These are phyloP conservation scores for Protonemura montana DNA, from an alignment of 2,888 invertebrate genomes.

Conservation along the genomic window DNA sequence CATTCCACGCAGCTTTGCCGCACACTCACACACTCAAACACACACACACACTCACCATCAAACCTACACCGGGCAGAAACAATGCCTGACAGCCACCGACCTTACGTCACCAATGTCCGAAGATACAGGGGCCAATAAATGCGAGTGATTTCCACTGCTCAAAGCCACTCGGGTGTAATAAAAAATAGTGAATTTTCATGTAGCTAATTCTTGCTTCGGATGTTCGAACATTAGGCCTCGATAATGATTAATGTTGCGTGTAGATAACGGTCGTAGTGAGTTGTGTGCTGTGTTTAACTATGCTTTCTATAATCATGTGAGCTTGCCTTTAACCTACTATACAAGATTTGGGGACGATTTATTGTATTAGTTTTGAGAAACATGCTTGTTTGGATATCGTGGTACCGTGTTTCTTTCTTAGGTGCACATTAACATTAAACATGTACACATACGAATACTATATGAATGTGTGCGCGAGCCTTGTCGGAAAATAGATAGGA, in stretches of 20 bases:
- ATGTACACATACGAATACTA: background rate
- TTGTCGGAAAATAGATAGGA: background rate
- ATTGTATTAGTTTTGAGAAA: background rate
- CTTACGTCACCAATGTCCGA: background rate
- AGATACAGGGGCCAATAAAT: background rate
- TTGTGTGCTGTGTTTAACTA: background rate
- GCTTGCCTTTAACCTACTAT: background rate
- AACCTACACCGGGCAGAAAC: no score
- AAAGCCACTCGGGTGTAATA: conserved; percentile 19
- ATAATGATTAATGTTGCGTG: background rate
- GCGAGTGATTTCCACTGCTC: background rate
- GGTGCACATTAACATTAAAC: background rate
- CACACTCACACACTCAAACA: no score
- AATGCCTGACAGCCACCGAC: background rate
- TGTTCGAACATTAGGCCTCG: background rate
- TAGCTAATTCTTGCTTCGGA: background rate
- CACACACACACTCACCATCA: no score
- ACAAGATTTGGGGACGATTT: background rate
- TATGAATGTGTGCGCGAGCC: background rate
- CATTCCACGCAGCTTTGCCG: background rate
- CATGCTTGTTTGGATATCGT: background rate
- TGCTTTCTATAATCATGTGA: background rate
- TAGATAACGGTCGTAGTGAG: background rate
- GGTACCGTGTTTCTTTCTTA: background rate
- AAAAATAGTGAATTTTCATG: conserved; percentile 37